phyloP scores from a whole-genome alignment of 2,113 vertebrate genomes.

The Percopsis transmontana region DNA sequence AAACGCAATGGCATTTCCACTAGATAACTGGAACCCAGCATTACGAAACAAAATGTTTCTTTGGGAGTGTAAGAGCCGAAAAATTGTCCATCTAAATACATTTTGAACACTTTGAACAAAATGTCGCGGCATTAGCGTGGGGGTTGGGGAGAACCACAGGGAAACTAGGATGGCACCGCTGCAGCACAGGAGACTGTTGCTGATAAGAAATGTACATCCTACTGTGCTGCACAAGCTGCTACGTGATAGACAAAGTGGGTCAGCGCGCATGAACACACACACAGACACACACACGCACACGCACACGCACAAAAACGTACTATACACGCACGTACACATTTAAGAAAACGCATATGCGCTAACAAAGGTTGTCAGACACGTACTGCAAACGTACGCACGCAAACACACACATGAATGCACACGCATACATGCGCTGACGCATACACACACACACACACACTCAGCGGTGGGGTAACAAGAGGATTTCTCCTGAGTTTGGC shows the following conservation, averaged over 20 bases:
- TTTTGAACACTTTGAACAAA: no score
- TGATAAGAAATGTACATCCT: slow-evolving; percentile 70
- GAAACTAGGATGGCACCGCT: background rate
- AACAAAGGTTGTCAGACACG: background rate
- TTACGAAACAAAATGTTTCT: no score
- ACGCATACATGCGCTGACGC: background rate
- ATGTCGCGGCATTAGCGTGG: background rate
- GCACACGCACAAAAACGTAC: slow-evolving; percentile 13
- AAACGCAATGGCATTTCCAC: no score
- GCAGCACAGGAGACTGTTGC: slow-evolving; percentile 64
- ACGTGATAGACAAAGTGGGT: slow-evolving; percentile 70
- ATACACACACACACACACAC: slow-evolving; percentile 17
- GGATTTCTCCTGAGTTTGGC: slow-evolving; percentile 32
- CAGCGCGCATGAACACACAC: slow-evolving; percentile 39
- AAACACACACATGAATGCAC: background rate
- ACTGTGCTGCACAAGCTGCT: slow-evolving; percentile 68
- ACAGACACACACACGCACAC: slow-evolving; percentile 13
- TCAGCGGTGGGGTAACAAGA: slow-evolving; percentile 33
- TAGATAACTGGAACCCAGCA: no score
- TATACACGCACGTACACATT: background rate
- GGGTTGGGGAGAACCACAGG: background rate
- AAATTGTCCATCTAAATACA: no score
- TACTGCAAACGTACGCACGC: background rate
- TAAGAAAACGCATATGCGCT: background rate
- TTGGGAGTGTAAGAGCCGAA: no score